A percentile compares a stretch with the other conserved stretches of the same genome.
phyloP scores from a whole-genome alignment of 2,113 vertebrate genomes.

The Serilophus lunatus region DNA sequence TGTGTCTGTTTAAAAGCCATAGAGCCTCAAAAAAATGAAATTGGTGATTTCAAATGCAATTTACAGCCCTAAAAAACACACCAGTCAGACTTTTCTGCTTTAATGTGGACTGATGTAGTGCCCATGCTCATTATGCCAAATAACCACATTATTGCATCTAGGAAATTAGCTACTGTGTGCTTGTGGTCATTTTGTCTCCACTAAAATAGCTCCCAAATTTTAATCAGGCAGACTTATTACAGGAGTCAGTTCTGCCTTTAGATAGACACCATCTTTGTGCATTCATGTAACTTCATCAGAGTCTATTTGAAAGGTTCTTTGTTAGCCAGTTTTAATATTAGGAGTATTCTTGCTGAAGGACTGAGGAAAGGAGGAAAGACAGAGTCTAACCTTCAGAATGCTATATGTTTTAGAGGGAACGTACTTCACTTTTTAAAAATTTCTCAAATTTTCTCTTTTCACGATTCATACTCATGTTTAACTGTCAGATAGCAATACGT shows the following conservation, averaged over 20 bases:
- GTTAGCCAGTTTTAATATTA: neutral
- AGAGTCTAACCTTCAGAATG: neutral
- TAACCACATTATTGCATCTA: conserved; percentile 21
- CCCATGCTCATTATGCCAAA: conserved; percentile 11
- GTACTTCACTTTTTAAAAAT: neutral
- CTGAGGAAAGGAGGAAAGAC: neutral
- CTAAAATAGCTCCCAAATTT: conserved; percentile 19
- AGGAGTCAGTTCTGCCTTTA: neutral
- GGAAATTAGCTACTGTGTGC: conserved; percentile 18
- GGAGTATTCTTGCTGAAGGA: neutral
- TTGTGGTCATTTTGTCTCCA: conserved; percentile 4
- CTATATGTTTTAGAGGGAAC: neutral
- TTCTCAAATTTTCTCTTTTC: neutral
- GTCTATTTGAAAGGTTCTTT: neutral
- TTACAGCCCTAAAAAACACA: neutral
- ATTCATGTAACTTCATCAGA: neutral
- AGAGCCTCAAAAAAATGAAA: neutral
- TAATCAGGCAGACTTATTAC: neutral
- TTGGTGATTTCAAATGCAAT: neutral
- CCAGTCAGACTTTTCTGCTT: neutral
- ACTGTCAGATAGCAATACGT: neutral
- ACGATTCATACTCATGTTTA: neutral
- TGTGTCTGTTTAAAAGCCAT: conserved; percentile 9
- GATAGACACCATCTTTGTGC: neutral
- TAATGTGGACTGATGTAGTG: conserved; percentile 5